Base-by-base conservation (phyloP, 2,113 vertebrate genomes). In the Nothoprocta perdicaria region DNA sequence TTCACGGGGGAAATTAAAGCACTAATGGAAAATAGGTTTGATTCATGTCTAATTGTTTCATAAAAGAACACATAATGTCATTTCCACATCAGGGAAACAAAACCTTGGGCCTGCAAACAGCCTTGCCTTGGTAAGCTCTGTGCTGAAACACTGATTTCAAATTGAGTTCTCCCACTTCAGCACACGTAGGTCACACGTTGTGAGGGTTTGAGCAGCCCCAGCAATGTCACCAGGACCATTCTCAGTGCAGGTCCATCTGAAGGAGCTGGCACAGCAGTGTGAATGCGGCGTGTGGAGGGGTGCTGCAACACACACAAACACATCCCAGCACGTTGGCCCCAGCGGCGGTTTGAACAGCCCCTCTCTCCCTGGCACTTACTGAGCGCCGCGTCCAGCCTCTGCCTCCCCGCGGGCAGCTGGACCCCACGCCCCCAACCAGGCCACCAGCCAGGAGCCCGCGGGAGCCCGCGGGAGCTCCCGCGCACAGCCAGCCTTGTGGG, bases 131-230 rank as follows among this genome's bases (percentile, higher is more conserved):
- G 9, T 7, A 4, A 62, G 4, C 31, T 21, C 46, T 33, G 3
- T 12, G 27, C n/a, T 33, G 65, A 84, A 62, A n/a, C 14, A 9
- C 10, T 38, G 13, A 50, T 53, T 33, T 77, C 35, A 78, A 12
- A 62, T 10, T 5, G 41, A 57, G 23, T 50, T 57, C 16, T 35
- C 21, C 11, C 23, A 18, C 61, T 50, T 26, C 18, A 43, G 17
- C 0, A 0, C 10, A 2, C 11, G 8, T 3, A 16, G 7, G 55
- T 71, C n/a, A 57, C 38, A 6, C 1, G 5, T 63, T 76, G 50
- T 4, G 2, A 33, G 33, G 29, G 46, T 26, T 60, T 23, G 31
- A 60, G 33, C 31, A 83, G 62, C 65, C 62, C n/a, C 38, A 84
- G 29, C 29, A 40, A 62, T 76, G 60, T 19, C 38, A 73, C 52